phyloP scores from a whole-genome alignment of 2,797 vertebrate genomes.

The Oryzias sinensis region DNA sequence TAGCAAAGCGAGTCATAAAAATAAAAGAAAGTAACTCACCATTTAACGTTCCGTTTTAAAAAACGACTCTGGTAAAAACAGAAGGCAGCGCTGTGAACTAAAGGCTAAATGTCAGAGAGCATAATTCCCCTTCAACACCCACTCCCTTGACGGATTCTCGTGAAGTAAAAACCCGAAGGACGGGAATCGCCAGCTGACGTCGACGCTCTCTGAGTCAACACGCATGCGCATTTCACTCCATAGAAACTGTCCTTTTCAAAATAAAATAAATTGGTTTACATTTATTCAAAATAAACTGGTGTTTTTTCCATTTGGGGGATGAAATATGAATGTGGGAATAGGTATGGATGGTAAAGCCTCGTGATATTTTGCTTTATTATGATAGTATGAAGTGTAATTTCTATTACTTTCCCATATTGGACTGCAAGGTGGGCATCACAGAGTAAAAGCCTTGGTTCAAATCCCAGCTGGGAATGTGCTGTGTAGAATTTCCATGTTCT shows the following conservation, averaged over 20 bases:
- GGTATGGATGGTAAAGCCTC: no score
- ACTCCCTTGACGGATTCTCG: not conserved
- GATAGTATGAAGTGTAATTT: no score
- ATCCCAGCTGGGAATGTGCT: no score
- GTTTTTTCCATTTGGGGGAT: no score
- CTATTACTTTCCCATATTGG: no score
- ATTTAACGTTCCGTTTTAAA: not conserved
- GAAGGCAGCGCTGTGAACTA: not conserved
- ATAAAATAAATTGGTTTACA: not conserved
- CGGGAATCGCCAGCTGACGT: conserved; percentile 22
- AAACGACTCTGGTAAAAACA: not conserved
- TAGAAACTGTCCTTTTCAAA: no score
- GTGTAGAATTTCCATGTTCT: no score
- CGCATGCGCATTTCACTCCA: not conserved
- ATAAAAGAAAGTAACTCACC: conserved; percentile 32
- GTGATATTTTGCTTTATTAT: no score
- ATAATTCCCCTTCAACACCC: conserved; percentile 25
- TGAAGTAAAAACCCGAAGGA: conserved; percentile 1
- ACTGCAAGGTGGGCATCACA: no score
- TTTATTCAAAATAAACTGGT: no score
- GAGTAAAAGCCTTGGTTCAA: no score
- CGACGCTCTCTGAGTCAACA: conserved; percentile 10
- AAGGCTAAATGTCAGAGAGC: not conserved
- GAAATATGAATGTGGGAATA: no score
- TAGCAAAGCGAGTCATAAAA: not conserved